Percentiles rank a stretch among this genome's conserved stretches.
These are phyloP conservation scores for Proisotoma minuta DNA, from an alignment of 2,888 invertebrate species.

Conservation along the genomic window DNA sequence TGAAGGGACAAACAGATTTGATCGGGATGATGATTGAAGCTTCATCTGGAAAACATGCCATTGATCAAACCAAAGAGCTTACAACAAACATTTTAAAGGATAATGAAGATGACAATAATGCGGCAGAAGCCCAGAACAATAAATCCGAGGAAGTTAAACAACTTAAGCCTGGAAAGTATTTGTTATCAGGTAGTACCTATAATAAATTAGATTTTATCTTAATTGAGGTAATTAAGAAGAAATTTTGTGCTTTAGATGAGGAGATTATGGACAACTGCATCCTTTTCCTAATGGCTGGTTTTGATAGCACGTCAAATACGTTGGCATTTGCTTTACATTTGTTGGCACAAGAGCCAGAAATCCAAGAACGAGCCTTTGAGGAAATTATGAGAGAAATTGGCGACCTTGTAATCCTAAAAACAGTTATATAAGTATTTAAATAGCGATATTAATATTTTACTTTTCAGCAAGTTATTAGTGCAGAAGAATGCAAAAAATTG, in stretches of 20 bases:
- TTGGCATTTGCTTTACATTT: conserved; percentile 45
- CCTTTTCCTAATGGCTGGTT: conserved; percentile 45
- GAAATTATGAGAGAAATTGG: conserved; percentile 45
- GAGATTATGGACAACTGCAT: conserved; percentile 45
- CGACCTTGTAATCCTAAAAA: conserved; percentile 30
- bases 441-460: not conserved
- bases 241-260: conserved; percentile 30
- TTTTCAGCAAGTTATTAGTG: conserved; percentile 38
- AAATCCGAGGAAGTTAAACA: conserved; percentile 12
- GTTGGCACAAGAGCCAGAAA: conserved; percentile 42
- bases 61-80: conserved; percentile 35
- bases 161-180: conserved; percentile 28
- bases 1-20: conserved; percentile 37
- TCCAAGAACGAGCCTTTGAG: conserved; percentile 43
- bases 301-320: conserved; percentile 46
- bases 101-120: conserved; percentile 24
- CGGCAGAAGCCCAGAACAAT: not conserved
- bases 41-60: conserved; percentile 36
- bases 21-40: conserved; percentile 46
- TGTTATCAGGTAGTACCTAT: conserved; percentile 20
- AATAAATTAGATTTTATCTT: not conserved
- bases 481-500: conserved; percentile 43
- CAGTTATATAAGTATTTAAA: not conserved
- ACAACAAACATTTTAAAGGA: conserved; percentile 43
- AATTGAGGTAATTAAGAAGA: conserved; percentile 7